A percentile compares a stretch with the other conserved stretches of the same genome.
Evolutionary conservation across 2,113 vertebrate genomes (phyloP).

Genomic region (Enhydra lutris): DNA sequence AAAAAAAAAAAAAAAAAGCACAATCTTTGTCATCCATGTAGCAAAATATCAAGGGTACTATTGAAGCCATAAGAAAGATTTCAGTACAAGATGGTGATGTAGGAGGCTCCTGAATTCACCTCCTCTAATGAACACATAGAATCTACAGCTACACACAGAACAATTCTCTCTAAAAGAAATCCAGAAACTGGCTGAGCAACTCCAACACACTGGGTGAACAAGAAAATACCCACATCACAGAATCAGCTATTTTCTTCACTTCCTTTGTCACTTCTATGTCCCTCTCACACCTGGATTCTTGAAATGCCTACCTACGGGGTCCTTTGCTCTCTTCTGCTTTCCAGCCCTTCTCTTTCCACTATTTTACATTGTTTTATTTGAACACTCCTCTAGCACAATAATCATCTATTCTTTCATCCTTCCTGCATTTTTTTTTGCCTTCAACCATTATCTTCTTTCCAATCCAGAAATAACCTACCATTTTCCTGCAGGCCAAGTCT

Average conservation of each 20-base stretch:
- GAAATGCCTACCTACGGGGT: not conserved
- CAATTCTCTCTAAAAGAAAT: not conserved
- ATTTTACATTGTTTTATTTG: not conserved
- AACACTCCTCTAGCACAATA: not conserved
- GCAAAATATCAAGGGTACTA: conserved; percentile 17
- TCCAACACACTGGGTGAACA: not conserved
- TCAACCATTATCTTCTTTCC: not conserved
- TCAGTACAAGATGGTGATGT: not conserved
- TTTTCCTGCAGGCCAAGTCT: not conserved
- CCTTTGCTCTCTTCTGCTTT: not conserved
- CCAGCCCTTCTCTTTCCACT: not conserved
- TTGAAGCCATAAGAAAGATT: not conserved
- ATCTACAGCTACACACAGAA: not conserved
- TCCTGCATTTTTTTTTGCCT: not conserved
- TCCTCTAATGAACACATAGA: not conserved
- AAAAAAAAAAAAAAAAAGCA: not conserved
- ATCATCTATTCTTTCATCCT: not conserved
- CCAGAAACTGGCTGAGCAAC: not conserved
- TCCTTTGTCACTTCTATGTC: not conserved
- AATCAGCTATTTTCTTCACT: conserved; percentile 17
- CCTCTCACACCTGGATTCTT: not conserved
- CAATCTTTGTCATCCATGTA: not conserved
- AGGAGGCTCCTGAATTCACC: not conserved
- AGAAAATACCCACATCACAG: not conserved
- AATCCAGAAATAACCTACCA: not conserved